These are phyloP conservation scores for Oncorhynchus clarkii DNA, from an alignment of 2,113 vertebrate species.

Conservation along the genomic window DNA sequence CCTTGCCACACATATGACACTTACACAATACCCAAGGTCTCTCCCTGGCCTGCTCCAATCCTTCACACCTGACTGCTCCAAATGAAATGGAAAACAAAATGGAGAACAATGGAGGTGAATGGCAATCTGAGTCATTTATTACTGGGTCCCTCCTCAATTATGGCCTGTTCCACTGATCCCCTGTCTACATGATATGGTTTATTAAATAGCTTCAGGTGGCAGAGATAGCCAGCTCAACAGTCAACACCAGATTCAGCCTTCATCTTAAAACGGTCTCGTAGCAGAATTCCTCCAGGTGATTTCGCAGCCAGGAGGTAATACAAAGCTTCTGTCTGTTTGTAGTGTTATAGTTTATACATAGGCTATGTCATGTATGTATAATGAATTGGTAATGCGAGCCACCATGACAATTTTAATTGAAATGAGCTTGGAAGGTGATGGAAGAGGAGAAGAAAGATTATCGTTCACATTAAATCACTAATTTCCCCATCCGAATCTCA, in stretches of 20 bases:
- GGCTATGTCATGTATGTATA: not conserved
- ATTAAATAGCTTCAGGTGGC: not conserved
- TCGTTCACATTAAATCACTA: not conserved
- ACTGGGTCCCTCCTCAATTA: not conserved
- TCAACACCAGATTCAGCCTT: too few relatives aligned
- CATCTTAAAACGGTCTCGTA: too few relatives aligned
- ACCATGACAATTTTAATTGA: not conserved
- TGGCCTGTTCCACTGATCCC: not conserved
- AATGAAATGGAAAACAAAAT: slow-evolving; percentile 5
- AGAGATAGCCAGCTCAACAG: not conserved
- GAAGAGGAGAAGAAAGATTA: not conserved
- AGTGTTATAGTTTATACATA: not conserved
- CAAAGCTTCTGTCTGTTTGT: not conserved
- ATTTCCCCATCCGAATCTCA: not conserved
- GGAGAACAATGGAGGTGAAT: not conserved
- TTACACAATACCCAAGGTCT: not conserved
- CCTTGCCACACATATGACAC: not conserved
- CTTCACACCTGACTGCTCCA: not conserved
- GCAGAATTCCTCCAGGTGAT: not conserved
- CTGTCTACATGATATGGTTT: not conserved
- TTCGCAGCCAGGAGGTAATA: not conserved
- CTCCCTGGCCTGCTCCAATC: not conserved
- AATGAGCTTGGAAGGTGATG: not conserved
- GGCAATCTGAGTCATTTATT: not conserved
- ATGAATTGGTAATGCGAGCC: not conserved